These are phyloP conservation scores for Paratilapia polleni DNA, from an alignment of 2,113 vertebrate species.

Conservation along the genomic window DNA sequence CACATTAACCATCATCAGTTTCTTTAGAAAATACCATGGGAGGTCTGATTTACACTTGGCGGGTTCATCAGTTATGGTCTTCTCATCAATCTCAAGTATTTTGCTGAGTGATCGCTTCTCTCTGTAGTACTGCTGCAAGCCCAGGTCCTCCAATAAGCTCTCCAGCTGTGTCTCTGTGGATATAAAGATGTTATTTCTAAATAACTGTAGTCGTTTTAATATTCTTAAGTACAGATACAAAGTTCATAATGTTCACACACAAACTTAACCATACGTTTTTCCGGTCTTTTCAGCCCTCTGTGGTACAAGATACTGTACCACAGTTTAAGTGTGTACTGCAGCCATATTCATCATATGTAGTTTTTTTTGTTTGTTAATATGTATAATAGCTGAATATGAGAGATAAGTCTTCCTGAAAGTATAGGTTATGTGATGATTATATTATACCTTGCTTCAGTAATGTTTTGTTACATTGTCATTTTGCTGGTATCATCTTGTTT, in stretches of 20 bases:
- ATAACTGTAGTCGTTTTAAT: not conserved
- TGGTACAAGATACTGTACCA: not conserved
- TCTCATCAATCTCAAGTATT: constrained; percentile 60
- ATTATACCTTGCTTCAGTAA: too few species aligned
- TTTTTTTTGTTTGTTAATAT: too few species aligned
- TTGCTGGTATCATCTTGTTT: too few species aligned
- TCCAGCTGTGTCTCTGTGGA: constrained; percentile 43
- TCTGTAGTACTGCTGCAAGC: constrained; percentile 24
- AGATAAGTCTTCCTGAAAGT: too few species aligned
- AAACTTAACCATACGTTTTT: too few species aligned
- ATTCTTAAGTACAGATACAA: not conserved
- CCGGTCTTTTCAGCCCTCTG: too few species aligned
- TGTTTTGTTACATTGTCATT: too few species aligned
- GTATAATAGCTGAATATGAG: too few species aligned
- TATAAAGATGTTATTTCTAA: not conserved
- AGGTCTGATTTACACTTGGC: constrained; percentile 48
- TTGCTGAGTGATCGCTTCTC: constrained; percentile 54
- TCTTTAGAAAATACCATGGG: constrained; percentile 68
- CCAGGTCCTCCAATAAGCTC: constrained; percentile 53
- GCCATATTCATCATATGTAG: not conserved
- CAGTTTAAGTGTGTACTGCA: not conserved
- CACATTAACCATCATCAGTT: constrained; percentile 74
- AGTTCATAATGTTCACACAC: not conserved
- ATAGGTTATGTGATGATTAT: too few species aligned
- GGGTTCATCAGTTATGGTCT: constrained; percentile 55